Evolutionary conservation across 2,888 invertebrate species (phyloP), one percentile per base, ranked within the genome.

Genomic region (Cosmia trapezina): DNA sequence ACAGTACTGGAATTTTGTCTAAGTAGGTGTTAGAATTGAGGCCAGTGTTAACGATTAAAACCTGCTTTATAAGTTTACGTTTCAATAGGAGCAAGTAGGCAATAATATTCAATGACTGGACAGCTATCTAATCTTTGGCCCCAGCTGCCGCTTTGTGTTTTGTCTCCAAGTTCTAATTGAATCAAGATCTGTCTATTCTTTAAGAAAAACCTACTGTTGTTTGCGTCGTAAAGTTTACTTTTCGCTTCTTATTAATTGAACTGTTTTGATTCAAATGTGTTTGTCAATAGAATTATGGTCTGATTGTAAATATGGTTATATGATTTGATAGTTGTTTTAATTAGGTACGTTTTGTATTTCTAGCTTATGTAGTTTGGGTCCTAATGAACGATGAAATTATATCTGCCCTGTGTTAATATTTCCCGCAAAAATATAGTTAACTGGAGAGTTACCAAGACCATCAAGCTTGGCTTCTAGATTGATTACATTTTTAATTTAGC

Each of bases 161-260:
- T 83, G 83, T 86, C 81, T 83, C 72, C 63, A 83, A 89, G 80
- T 87, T 89, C 86, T 91, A 91, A 92, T 91, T 91, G 86, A 88
- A 91, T 91, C 87, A 91, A 88, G 85, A 87, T 85, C 85, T 87
- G 83, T 87, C 87, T 66, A 49, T 67, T 49, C 85, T 87, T 85
- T 80, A 89, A 89, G 89, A 89, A 90, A 90, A 90, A 89, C 86
- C 83, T 85, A 81, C 85, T 79, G 85, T 87, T 88, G 85, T 88
- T 88, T 83, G 66, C 79, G 82, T 81, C 78, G 78, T 85, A 87
- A 89, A 91, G 85, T 89, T 89, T 87, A 83, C 87, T 87, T 86
- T 89, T 80, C 78, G 84, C 83, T 86, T 85, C 68, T 63, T 67
- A 73, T 70, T 90, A 92, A 91, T 91, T 90, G 87, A 87, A 87